Conservation (phyloP, 1,140 invertebrate species). For the Oryzaephilus surinamensis region DNA sequence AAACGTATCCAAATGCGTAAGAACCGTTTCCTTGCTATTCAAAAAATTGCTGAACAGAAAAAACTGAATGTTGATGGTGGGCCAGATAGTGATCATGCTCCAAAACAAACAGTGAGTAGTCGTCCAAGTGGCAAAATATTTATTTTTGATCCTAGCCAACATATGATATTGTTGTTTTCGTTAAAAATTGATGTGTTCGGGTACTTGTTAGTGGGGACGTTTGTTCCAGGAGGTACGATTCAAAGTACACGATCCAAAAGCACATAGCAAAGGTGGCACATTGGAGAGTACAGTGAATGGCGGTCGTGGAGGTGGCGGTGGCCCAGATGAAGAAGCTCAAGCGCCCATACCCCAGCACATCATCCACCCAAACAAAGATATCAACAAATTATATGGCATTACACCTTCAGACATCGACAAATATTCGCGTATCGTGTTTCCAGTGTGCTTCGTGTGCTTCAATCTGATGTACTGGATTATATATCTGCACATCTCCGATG, state of each 20-base stretch:
- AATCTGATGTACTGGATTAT: slow-evolving; percentile 98
- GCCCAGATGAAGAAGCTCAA: slow-evolving; percentile 52
- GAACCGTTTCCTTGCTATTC: slow-evolving; percentile 74
- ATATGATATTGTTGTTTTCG: too few relatives aligned
- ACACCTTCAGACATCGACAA: slow-evolving; percentile 95
- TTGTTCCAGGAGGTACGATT: slow-evolving; percentile 87
- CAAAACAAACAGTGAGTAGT: slow-evolving; percentile 64
- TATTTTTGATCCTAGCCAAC: not conserved
- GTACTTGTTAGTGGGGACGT: slow-evolving; percentile 52
- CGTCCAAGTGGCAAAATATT: slow-evolving; percentile 33
- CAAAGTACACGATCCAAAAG: slow-evolving; percentile 87
- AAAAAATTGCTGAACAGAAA: slow-evolving; percentile 84
- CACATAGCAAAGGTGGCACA: slow-evolving; percentile 80
- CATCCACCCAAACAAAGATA: slow-evolving; percentile 60
- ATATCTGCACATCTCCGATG: slow-evolving; percentile 90
- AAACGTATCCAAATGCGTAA: slow-evolving; percentile 92
- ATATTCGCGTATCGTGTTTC: slow-evolving; percentile 90
- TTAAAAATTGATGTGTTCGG: slow-evolving; percentile 7
- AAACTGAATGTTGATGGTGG: slow-evolving; percentile 63
- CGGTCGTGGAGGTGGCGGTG: slow-evolving; percentile 49
- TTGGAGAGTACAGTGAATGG: slow-evolving; percentile 85
- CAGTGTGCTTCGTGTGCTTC: slow-evolving; percentile 94
- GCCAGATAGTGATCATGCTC: slow-evolving; percentile 57
- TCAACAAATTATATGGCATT: slow-evolving; percentile 80
- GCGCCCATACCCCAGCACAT: slow-evolving; percentile 62